Evolutionary conservation across 2,113 vertebrate species (phyloP), one percentile per base, ranked within the genome.

Genomic region (Labrus mixtus): DNA sequence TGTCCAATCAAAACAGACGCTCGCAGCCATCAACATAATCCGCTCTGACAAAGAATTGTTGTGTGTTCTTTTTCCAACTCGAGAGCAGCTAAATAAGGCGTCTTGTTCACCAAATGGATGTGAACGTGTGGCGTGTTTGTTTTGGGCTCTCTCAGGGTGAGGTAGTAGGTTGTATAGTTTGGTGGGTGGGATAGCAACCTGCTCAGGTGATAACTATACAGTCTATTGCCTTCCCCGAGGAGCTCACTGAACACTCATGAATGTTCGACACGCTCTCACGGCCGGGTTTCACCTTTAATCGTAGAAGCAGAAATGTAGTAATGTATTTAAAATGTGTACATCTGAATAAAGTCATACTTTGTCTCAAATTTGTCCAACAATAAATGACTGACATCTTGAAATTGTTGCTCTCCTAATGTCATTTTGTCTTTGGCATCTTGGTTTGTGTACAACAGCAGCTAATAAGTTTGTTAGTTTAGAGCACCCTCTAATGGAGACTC

Each of bases 161-260:
- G 96, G 96, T 97, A 97, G 96, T 97, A 97, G 96, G 96, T 97
- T 97, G 96, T 97, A 96, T 97, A 96, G 96, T 97, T 97, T 97
- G 95, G 94, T 96, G 95, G 94, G 94, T 95, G 95, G 96, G 95
- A 95, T 90, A 92, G 87, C 69, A 93, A 94, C 95, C 96, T 94
- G 93, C 93, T 96, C 94, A 94, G 96, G 95, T 95, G 95, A 96
- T 96, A 97, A 97, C 96, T 97, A 96, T 97, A 97, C 96, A 97
- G 95, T 96, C 96, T 96, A 96, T 96, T 97, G 96, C 96, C 96
- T 97, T 97, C 96, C 96, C 92, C 90, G 94, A 94, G 91, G 93
- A 93, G 94, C 84, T 92, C 92, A 84, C 93, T 87, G 65, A 63
- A 87, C 79, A 66, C 78, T 68, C 22, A 39, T 68, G 60, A 80